These are phyloP conservation scores for Ictalurus punctatus DNA, from an alignment of 2,113 vertebrate species.

Conservation along the genomic window DNA sequence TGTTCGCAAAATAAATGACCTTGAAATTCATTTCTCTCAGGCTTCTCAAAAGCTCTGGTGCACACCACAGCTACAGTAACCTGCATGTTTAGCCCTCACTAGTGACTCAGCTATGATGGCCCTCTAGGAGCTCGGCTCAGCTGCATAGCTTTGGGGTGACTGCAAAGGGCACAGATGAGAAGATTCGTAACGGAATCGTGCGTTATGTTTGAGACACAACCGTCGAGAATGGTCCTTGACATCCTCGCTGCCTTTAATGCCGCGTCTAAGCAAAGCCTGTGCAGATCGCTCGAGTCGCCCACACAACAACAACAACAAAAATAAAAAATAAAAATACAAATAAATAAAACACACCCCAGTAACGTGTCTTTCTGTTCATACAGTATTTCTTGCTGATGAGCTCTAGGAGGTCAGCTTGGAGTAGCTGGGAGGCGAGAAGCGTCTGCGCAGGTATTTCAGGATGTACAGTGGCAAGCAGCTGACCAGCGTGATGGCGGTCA, in stretches of 20 bases:
- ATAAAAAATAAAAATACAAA: too few species aligned
- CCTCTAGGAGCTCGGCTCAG: constrained; percentile 10
- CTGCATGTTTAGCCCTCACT: constrained; percentile 39
- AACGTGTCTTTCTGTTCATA: neutral
- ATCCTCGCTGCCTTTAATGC: neutral
- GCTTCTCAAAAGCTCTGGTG: neutral
- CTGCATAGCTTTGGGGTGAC: constrained; percentile 12
- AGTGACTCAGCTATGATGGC: constrained; percentile 33
- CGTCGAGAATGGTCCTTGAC: neutral
- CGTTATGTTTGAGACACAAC: neutral
- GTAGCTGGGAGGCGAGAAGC: constrained; percentile 96
- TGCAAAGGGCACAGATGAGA: constrained; percentile 17
- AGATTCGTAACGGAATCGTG: neutral
- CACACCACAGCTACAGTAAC: constrained; percentile 10
- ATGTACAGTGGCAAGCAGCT: constrained; percentile 97
- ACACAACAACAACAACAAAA: neutral
- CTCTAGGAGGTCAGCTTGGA: constrained; percentile 92
- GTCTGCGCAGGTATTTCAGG: constrained; percentile 93
- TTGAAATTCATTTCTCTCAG: neutral
- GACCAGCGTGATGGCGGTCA: constrained; percentile 92
- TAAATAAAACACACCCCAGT: neutral
- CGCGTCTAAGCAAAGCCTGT: neutral
- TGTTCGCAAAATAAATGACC: neutral
- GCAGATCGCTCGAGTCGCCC: neutral
- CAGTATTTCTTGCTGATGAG: neutral